Base-by-base conservation (phyloP, 2,797 vertebrate genomes). In the Catamblyrhynchus diadema region DNA sequence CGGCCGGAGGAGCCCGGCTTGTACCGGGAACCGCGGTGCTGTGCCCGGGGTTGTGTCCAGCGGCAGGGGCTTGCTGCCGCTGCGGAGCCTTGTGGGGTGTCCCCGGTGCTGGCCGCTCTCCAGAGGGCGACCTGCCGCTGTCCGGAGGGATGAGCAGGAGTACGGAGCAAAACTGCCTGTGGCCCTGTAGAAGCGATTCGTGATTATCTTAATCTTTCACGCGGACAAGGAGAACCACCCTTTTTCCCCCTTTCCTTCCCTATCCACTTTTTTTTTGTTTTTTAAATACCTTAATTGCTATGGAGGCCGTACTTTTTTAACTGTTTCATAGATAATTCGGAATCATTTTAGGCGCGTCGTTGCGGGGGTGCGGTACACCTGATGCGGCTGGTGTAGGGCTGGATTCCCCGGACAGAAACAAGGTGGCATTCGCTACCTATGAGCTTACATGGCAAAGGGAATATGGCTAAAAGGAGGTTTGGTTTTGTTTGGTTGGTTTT, bases 291-390 rank as follows among this genome's bases (percentile, higher is more conserved):
- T 41, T 19, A 30, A 14, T 42, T 32, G 30, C 7, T 25, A 0
- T 2, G 27, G 14, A 14, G 3, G 12, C 53, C 14, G 0, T 86
- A 3, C 2, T 19, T 79, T 19, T 79, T 39, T 86, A n/a, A 9
- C 47, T 33, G 39, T 65, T 42, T 2, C 0, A 0, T 5, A 33
- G 37, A 1, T 54, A 5, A 20, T 9, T 48, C 6, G 10, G 24
- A 4, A 8, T 74, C 0, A 5, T 37, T 53, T 54, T 25, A 15
- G 11, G 7, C 0, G 2, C n/a, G 44, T 44, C 0, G 12, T 8
- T 24, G 50, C 13, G 39, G 56, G 8, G 28, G 2, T 47, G 27
- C 0, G 0, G 9, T 8, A 0, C 19, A 18, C 48, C 35, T 65
- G 60, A 6, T 41, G n/a, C 11, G 23, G 45, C 28, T 32, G 80